Percentiles rank a stretch among this genome's conserved stretches.
phyloP scores from a whole-genome alignment of 2,888 invertebrate species.

The Caenorhabditis afra region DNA sequence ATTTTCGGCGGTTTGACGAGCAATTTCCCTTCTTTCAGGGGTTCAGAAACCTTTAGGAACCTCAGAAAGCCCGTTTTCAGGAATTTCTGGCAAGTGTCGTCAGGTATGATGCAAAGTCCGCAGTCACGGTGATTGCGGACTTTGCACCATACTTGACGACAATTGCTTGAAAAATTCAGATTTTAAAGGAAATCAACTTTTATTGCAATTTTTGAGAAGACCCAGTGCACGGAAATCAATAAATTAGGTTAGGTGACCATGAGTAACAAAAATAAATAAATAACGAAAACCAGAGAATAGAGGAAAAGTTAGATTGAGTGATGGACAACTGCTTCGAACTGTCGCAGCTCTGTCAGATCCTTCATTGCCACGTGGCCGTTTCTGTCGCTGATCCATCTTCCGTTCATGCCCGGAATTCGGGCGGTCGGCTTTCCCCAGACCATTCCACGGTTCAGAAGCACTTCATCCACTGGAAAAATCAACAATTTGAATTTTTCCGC shows the following conservation, averaged over 20 bases:
- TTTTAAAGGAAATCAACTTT: too few relatives aligned
- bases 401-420: constrained; percentile 77
- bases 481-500: constrained; percentile 4
- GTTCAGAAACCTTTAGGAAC: too few relatives aligned
- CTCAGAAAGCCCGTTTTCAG: too few relatives aligned
- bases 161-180: not conserved
- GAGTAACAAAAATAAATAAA: too few relatives aligned
- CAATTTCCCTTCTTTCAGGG: constrained; percentile 10
- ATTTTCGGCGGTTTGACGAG: constrained; percentile 27
- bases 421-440: constrained; percentile 80
- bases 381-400: constrained; percentile 78
- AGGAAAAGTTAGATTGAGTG: constrained; percentile 77
- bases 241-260: too few relatives aligned
- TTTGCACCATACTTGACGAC: not conserved
- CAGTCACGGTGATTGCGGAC: not conserved
- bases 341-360: constrained; percentile 79
- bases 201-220: too few relatives aligned
- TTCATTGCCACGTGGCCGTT: constrained; percentile 80
- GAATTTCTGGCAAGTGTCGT: too few relatives aligned
- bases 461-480: constrained; percentile 75
- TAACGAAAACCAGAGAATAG: not conserved
- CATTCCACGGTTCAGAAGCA: constrained; percentile 77
- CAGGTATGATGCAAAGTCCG: not conserved
- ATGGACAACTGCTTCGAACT: constrained; percentile 79
- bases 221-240: too few relatives aligned